phyloP scores from a whole-genome alignment of 2,888 invertebrate species.

The Phlogophora meticulosa region DNA sequence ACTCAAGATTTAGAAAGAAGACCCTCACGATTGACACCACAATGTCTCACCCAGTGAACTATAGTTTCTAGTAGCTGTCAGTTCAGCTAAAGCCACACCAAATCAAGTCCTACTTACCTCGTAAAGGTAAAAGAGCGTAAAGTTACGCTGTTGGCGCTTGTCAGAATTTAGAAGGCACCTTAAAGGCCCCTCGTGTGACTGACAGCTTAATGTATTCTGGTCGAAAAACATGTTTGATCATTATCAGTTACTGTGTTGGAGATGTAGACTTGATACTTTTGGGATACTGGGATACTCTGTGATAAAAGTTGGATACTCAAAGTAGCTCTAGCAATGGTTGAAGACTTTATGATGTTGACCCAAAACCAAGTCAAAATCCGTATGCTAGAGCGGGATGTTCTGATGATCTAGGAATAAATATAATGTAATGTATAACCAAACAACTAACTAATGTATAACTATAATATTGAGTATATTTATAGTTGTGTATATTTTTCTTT shows the following conservation, averaged over 20 bases:
- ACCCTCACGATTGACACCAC: not conserved
- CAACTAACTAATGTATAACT: too few relatives aligned
- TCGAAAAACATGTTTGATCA: constrained; percentile 62
- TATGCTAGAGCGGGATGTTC: too few relatives aligned
- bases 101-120: constrained; percentile 39
- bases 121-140: constrained; percentile 46
- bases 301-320: not conserved
- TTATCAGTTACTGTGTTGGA: constrained; percentile 54
- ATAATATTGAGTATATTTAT: too few relatives aligned
- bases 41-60: constrained; percentile 19
- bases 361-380: too few relatives aligned
- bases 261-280: constrained; percentile 35
- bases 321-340: not conserved
- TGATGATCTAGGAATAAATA: too few relatives aligned
- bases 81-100: constrained; percentile 6
- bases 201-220: constrained; percentile 60
- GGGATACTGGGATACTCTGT: not conserved
- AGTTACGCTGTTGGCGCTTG: constrained; percentile 59
- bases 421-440: too few relatives aligned
- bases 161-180: constrained; percentile 53
- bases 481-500: too few relatives aligned
- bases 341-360: not conserved
- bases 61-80: not conserved
- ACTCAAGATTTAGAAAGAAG: not conserved
- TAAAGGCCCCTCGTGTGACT: constrained; percentile 45